Conservation (phyloP, 1,140 invertebrate genomes). For the Drosophila ogumai region DNA sequence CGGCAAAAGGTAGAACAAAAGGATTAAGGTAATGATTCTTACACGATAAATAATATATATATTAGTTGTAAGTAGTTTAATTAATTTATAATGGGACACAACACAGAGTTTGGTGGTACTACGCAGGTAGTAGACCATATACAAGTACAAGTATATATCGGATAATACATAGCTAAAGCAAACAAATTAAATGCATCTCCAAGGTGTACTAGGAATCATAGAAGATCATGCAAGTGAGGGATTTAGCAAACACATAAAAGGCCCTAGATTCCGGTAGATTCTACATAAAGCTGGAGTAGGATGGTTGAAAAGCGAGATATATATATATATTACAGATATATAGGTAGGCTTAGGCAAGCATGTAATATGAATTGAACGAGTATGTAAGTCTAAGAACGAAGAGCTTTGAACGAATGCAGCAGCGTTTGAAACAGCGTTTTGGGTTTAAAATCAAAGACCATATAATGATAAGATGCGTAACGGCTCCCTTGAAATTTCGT, state of each 20-base stretch:
- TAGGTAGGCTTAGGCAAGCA: conserved; percentile 3
- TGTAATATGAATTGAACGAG: neutral
- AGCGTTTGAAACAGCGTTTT: conserved; percentile 6
- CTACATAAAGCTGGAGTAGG: conserved; percentile 12
- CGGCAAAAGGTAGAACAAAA: conserved; percentile 11
- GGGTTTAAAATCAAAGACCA: neutral
- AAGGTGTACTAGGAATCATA: conserved; percentile 4
- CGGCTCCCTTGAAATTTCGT: neutral
- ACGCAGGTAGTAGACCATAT: conserved; percentile 22
- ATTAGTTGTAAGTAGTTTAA: conserved; percentile 39
- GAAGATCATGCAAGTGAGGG: conserved; percentile 24
- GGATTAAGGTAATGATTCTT: conserved; percentile 7
- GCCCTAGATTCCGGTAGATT: neutral
- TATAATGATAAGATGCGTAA: conserved; percentile 4
- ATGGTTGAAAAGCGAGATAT: conserved; percentile 1
- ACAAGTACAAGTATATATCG: conserved; percentile 14
- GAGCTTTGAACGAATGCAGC: conserved; percentile 9
- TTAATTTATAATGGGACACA: conserved; percentile 39
- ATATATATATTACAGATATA: neutral
- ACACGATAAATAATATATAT: conserved; percentile 53
- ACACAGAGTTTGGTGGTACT: conserved; percentile 9
- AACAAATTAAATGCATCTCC: neutral
- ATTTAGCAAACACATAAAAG: neutral
- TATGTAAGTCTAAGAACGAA: conserved; percentile 9
- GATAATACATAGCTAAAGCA: conserved; percentile 18